phyloP scores from a whole-genome alignment of 2,113 vertebrate genomes.

The Dasyurus viverrinus region DNA sequence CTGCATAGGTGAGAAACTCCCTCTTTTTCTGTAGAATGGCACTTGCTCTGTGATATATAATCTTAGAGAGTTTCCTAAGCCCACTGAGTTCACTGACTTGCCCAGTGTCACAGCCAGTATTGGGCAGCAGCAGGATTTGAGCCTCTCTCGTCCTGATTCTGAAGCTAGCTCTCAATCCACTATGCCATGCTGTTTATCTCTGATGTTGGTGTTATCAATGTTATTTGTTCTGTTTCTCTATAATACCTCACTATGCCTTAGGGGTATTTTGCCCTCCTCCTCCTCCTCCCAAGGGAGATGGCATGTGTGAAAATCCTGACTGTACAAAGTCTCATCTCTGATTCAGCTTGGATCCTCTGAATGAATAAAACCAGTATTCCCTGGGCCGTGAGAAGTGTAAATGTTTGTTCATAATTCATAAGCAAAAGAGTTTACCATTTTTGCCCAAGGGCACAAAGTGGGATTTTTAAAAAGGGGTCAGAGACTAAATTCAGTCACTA shows the following conservation, averaged over 20 bases:
- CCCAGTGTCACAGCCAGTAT: background rate
- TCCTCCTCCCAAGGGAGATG: background rate
- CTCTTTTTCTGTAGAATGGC: background rate
- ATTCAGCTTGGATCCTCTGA: background rate
- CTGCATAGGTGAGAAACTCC: background rate
- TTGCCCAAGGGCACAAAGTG: constrained; percentile 1
- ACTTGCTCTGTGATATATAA: background rate
- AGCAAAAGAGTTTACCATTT: constrained; percentile 19
- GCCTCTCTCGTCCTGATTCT: background rate
- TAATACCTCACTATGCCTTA: background rate
- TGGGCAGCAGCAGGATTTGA: background rate
- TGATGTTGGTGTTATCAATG: background rate
- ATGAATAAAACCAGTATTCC: background rate
- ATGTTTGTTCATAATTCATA: background rate
- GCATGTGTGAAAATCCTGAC: background rate
- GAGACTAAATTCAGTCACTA: background rate
- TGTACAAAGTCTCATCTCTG: background rate
- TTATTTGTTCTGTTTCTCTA: background rate
- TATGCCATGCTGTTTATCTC: background rate
- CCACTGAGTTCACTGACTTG: background rate
- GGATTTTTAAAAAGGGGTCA: background rate
- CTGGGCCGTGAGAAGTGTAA: background rate
- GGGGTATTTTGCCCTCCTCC: background rate
- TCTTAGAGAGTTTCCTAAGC: background rate
- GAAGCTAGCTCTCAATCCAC: background rate